Evolutionary conservation across 1,140 invertebrate genomes (phyloP).

Genomic region (Drepana arcuata): DNA sequence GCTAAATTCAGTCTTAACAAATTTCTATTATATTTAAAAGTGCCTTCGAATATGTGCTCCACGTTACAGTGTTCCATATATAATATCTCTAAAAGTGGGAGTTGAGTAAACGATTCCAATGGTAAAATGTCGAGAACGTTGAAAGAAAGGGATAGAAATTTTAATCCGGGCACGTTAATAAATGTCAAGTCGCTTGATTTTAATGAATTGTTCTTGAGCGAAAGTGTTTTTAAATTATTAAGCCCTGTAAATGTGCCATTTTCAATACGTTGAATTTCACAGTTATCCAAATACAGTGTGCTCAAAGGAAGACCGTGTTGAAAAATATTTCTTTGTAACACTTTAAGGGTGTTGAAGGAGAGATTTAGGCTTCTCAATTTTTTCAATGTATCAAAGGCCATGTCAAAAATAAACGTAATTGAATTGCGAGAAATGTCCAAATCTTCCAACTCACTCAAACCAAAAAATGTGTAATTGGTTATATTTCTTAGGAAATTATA

Average conservation of each 20-base stretch:
- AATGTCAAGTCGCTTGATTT: conserved; percentile 76
- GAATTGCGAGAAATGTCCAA: conserved; percentile 77
- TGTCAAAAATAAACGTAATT: conserved; percentile 75
- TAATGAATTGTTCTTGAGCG: conserved; percentile 80
- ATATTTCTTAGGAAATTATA: conserved; percentile 63
- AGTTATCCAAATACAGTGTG: conserved; percentile 73
- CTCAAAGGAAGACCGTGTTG: conserved; percentile 75
- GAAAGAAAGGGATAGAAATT: conserved; percentile 48
- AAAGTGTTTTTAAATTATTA: conserved; percentile 74
- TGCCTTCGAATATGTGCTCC: conserved; percentile 52
- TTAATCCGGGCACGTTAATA: conserved; percentile 81
- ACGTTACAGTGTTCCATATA: conserved; percentile 61
- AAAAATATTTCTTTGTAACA: conserved; percentile 76
- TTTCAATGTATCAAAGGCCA: conserved; percentile 75
- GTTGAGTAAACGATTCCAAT: conserved; percentile 45
- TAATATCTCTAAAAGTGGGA: conserved; percentile 56
- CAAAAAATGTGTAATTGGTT: conserved; percentile 74
- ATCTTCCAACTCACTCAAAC: conserved; percentile 80
- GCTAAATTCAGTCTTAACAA: conserved; percentile 53
- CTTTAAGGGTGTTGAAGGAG: conserved; percentile 76
- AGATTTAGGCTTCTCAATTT: conserved; percentile 78
- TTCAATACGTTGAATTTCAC: conserved; percentile 74
- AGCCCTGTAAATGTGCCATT: conserved; percentile 74
- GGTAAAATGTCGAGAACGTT: conserved; percentile 58
- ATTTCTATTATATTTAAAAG: conserved; percentile 53